Evolutionary conservation across 2,797 vertebrate species (phyloP), one percentile per base, ranked within the genome.

Genomic region (Remorina albescens): DNA sequence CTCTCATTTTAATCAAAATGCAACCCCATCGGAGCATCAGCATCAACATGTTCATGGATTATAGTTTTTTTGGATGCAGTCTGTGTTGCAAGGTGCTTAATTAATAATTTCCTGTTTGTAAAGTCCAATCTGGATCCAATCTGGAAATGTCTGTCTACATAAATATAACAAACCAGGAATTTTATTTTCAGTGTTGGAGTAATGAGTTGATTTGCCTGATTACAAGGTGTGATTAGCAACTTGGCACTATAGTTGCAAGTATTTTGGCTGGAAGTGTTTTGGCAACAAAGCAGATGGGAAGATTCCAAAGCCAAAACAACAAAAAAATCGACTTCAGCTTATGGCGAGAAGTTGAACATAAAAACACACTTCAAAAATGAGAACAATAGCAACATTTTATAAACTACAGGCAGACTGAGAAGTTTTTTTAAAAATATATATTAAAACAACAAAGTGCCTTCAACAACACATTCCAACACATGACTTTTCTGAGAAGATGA

Each of bases 1-100:
- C 70, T 67, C 21, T 56, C 83, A 60, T 70, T 85, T 84, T 79
- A 88, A 89, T 89, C 80, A 88, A 84, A 90, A 81, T 78, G 78
- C 62, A 82, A 47, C 65, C 54, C 32, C 74, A 72, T 81, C 28
- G 42, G 76, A 88, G 88, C 51, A 32, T 68, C 64, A 21, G 53
- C 32, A 39, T 79, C 60, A 74, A 50, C 73, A 59, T 70, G 74
- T 69, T 85, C 76, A 68, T 85, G 60, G 80, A 77, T 82, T 63
- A 72, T 34, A 65, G n/a, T n/a, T 36, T 71, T 73, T 42, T 41
- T 76, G 57, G 55, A 76, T 76, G 58, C 61, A 6, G 36, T 15
- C 16, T 34, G 58, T 69, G 69, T 51, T 55, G 25, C 41, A 69
- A 76, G 15, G 69, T 63, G 26, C 26, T 58, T 42, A 39, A 74